Evolutionary conservation across 1,140 invertebrate genomes (phyloP).

Genomic region (Odontomachus brunneus): DNA sequence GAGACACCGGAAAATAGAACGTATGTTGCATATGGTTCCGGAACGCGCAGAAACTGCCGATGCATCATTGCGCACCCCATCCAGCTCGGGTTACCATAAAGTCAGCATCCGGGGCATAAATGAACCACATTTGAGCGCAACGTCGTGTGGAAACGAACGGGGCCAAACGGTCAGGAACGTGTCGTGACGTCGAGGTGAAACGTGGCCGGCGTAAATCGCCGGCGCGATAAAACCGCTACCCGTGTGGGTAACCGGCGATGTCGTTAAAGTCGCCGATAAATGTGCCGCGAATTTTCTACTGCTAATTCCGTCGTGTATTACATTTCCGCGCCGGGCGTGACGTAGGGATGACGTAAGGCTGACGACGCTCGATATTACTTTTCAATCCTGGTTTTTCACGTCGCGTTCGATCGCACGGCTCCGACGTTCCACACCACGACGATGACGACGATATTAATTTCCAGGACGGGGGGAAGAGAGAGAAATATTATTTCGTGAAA

Average conservation of each 20-base stretch:
- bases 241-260: constrained; percentile 47
- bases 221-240: constrained; percentile 41
- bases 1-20: neutral
- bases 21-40: neutral
- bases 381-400: neutral
- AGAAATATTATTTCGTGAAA: too few relatives aligned
- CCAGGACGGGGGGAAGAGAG: too few relatives aligned
- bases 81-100: neutral
- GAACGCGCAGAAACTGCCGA: neutral
- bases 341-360: constrained; percentile 36
- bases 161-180: constrained; percentile 41
- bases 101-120: neutral
- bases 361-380: constrained; percentile 45
- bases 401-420: too few relatives aligned
- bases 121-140: neutral
- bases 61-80: neutral
- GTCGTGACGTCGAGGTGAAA: constrained; percentile 14
- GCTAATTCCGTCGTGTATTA: neutral
- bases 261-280: constrained; percentile 51
- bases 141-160: constrained; percentile 21
- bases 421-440: too few relatives aligned
- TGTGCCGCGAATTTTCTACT: constrained; percentile 42
- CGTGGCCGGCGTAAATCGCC: constrained; percentile 34
- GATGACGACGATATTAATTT: too few relatives aligned
- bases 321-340: constrained; percentile 20